Evolutionary conservation across 2,888 invertebrate species (phyloP).

Genomic region (Biston betularia): DNA sequence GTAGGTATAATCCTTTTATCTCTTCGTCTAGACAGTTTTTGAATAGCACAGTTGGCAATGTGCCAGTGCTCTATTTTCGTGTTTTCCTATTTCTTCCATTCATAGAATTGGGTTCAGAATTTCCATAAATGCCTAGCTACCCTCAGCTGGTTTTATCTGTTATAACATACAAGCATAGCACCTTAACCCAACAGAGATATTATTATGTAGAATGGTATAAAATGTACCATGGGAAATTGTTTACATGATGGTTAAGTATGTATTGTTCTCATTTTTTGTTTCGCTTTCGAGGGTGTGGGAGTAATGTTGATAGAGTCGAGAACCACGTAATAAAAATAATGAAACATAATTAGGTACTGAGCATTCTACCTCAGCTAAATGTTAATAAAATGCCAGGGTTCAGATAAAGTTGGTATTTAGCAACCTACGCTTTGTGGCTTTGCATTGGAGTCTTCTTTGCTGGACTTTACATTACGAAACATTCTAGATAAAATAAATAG

Average conservation of each 20-base stretch:
- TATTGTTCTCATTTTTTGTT: neutral
- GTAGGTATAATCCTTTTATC: neutral
- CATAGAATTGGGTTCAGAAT: conserved; percentile 10
- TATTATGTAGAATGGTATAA: no score
- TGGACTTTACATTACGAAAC: no score
- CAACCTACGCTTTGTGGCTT: conserved; percentile 21
- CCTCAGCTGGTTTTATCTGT: neutral
- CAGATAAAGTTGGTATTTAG: conserved; percentile 24
- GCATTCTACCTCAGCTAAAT: conserved; percentile 19
- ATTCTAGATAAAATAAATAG: no score
- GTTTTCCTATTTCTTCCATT: conserved; percentile 27
- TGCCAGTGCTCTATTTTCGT: conserved; percentile 21
- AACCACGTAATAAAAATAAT: conserved; percentile 20
- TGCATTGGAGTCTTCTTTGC: conserved; percentile 4
- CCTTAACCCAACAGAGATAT: no score
- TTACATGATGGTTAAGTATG: no score
- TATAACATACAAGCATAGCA: no score
- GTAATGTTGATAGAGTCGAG: conserved; percentile 6
- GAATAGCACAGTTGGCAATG: conserved; percentile 20
- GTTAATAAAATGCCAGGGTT: conserved; percentile 26
- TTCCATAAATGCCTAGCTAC: neutral
- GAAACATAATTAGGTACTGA: conserved; percentile 19
- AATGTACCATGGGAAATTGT: no score
- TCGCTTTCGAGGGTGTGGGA: conserved; percentile 1
- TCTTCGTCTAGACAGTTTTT: conserved; percentile 28